Conservation (phyloP, 2,888 invertebrate species). For the Aphodius sticticus region DNA sequence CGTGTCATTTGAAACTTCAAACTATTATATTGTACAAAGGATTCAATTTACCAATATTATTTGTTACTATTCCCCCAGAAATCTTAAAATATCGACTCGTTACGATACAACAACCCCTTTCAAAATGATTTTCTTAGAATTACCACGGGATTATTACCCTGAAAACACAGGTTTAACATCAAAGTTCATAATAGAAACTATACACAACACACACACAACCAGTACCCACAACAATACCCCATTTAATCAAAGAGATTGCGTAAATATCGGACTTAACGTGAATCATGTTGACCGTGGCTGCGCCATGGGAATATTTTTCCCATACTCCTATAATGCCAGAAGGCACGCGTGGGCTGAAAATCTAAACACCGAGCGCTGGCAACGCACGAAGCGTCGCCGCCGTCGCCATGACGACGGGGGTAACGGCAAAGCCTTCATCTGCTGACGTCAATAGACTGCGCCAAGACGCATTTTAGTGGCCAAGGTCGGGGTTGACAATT, state of each 20-base stretch:
- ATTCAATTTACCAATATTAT: too few relatives aligned
- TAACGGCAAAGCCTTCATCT: neutral
- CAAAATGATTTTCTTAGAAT: too few relatives aligned
- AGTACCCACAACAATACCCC: neutral
- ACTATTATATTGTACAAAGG: too few relatives aligned
- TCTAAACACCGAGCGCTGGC: neutral
- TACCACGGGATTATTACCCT: too few relatives aligned
- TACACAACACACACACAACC: neutral
- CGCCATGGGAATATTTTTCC: neutral
- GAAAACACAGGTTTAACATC: too few relatives aligned
- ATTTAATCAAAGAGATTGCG: neutral
- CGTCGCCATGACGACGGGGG: neutral
- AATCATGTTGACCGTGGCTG: neutral
- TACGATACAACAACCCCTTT: too few relatives aligned
- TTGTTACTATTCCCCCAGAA: too few relatives aligned
- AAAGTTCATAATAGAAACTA: neutral
- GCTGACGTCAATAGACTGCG: conserved; percentile 18
- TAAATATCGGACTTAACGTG: neutral
- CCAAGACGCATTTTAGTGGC: conserved; percentile 30
- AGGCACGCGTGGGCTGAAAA: neutral
- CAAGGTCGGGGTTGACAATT: conserved; percentile 30
- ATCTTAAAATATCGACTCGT: too few relatives aligned
- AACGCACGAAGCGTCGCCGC: neutral
- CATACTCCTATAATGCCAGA: neutral
- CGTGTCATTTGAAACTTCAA: too few relatives aligned